Base-by-base conservation (phyloP, 2,888 invertebrate species). In the Nomada hirtipes region DNA sequence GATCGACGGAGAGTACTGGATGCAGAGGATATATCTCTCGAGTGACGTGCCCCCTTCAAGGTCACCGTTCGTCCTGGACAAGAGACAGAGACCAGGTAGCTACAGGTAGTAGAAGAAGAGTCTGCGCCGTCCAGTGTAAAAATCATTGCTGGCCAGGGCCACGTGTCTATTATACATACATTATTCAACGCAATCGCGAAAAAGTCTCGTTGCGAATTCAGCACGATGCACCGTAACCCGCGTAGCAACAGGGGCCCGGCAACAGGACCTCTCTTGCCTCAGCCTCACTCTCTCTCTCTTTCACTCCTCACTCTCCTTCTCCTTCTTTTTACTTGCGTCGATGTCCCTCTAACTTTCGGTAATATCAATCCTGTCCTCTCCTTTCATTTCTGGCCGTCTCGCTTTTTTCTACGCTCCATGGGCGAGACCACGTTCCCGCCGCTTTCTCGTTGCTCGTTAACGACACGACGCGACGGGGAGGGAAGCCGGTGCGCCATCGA, bases 131-230 rank as follows among this genome's bases (percentile, higher is more conserved):
- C 50, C 3, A 29, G 77, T 76, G 71, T 73, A 81, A 85, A 57
- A 87, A 86, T 76, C 75, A 76, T 81, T 73, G 64, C 77, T 69
- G 63, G 76, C 85, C 75, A 76, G 64, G 71, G 82, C 83, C 83
- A 83, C 70, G 79, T 70, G 80, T 84, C 82, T 88, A 86, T 88
- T 88, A 85, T 36, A 76, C 88, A 90, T 89, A 82, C 87, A 89
- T 89, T 89, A 90, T 90, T 90, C 90, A 90, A 84, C 73, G 86
- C 85, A 87, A 89, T 85, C 82, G 76, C 75, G 79, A 81, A 90
- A 91, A 90, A 83, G 64, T 85, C 89, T 91, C 89, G 91, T 91
- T 91, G 90, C 89, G 90, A 91, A 91, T 91, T 91, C 91, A 90
- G 86, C 89, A 89, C 90, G 89, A 91, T 91, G 91, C 91, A 91